Base-by-base conservation (phyloP, 2,888 invertebrate species). In the Abrostola triplasia region DNA sequence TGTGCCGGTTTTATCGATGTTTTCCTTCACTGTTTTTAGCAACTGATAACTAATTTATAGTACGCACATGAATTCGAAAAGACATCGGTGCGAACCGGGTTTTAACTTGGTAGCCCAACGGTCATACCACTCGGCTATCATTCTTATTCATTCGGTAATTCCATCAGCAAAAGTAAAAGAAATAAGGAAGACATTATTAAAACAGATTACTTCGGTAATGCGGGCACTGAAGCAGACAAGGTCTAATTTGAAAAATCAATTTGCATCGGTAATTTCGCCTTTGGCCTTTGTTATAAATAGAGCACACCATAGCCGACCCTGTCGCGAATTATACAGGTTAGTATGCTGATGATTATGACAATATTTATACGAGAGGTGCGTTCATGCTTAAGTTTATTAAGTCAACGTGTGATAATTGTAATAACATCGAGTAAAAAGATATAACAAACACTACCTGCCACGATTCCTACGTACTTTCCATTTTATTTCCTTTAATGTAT, bases 301-400 rank as follows among this genome's bases (percentile, higher is more conserved):
- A 12, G 24, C 24, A 24, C 24, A 24, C 24, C 24, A 13, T 47
- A 9, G 13, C 44, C 44, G 2, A 10, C 24, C 24, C 24, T 24
- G 24, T 24, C 24, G 24, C 24, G 24, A 24, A 24, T 24, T 24
- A 24, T 24, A 24, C 24, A 24, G 24, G 24, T 24, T 24, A 24
- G 24, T 24, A 24, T 24, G 24, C 24, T 24, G 24, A 24, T 24
- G 4, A 24, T 24, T 24, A 24, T 24, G 24, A 24, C 24, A 24
- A 24, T 24, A 24, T 24, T 24, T 24, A 24, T 24, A 24, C 24
- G 24, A 24, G 24, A 24, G 24, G 24, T 24, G 24, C 24, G 24
- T 24, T 24, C 37, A 50, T 44, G 51, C 58, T 11, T 13, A 36
- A 44, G 6, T 6, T 52, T 36, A 66, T 48, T 41, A 44, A 40